Conservation (phyloP, 1,140 invertebrate species). For the Neocloeon triangulifer region DNA sequence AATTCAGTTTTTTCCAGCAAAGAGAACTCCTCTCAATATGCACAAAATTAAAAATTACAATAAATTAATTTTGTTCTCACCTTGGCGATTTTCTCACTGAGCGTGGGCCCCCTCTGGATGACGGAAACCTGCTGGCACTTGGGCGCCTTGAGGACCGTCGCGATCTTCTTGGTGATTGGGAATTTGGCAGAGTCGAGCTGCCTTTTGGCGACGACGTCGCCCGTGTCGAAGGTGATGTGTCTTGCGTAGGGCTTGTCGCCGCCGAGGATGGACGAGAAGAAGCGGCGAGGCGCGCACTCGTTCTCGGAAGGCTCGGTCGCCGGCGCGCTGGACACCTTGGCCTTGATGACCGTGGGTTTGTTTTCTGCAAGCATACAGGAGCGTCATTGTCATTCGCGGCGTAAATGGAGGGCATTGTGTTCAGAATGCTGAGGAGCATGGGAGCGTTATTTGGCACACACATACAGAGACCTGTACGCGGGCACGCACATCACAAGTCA, state of each 20-base stretch:
- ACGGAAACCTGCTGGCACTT: conserved; percentile 38
- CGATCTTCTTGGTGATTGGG: conserved; percentile 3
- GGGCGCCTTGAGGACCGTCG: conserved; percentile 9
- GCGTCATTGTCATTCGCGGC: background rate
- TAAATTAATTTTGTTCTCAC: too few species aligned
- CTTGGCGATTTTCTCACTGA: too few species aligned
- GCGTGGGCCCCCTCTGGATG: conserved; percentile 48
- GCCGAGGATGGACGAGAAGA: conserved; percentile 51
- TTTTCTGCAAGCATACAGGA: background rate
- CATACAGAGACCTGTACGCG: too few species aligned
- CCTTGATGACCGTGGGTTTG: background rate
- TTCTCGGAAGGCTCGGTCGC: conserved; percentile 5
- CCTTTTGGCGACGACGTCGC: background rate
- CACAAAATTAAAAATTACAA: too few species aligned
- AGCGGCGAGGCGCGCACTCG: conserved; percentile 28
- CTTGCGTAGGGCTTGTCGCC: conserved; percentile 46
- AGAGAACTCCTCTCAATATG: too few species aligned
- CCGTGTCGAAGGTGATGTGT: conserved; percentile 15
- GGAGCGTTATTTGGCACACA: too few species aligned
- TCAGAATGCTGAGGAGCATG: background rate
- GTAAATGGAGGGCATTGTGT: background rate
- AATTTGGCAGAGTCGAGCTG: conserved; percentile 5
- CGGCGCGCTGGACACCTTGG: conserved; percentile 1
- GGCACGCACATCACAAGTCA: too few species aligned
- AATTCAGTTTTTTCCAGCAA: too few species aligned